A percentile compares a stretch with the other conserved stretches of the same genome.
Evolutionary conservation across 2,113 vertebrate species (phyloP).

Genomic region (Abramis brama): DNA sequence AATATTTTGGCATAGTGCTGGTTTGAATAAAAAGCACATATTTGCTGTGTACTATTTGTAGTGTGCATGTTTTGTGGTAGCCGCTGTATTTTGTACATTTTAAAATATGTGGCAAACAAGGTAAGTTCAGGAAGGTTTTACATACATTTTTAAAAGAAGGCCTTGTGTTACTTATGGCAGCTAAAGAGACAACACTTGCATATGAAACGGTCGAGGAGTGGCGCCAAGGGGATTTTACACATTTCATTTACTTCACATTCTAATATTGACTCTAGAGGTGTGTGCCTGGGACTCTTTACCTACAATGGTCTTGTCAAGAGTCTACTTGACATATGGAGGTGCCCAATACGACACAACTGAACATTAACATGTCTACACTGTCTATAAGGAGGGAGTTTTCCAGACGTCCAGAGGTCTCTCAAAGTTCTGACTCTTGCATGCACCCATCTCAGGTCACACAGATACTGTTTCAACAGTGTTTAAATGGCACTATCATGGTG

Average conservation of each 20-base stretch:
- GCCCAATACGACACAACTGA: not conserved
- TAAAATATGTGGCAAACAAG: constrained; percentile 71
- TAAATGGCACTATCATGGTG: too few relatives aligned
- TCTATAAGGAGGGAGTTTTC: constrained; percentile 7
- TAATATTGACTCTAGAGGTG: constrained; percentile 50
- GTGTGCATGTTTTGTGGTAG: constrained; percentile 56
- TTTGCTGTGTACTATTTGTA: constrained; percentile 75
- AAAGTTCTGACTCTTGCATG: constrained; percentile 13
- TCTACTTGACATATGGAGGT: not conserved
- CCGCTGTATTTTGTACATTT: constrained; percentile 36
- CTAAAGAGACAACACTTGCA: constrained; percentile 37
- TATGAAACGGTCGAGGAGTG: constrained; percentile 43
- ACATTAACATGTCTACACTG: constrained; percentile 27
- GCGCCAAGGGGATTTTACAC: constrained; percentile 54
- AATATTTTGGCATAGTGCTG: constrained; percentile 62
- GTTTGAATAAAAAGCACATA: constrained; percentile 68
- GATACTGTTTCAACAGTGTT: not conserved
- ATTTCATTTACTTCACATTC: constrained; percentile 53
- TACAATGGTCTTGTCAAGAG: constrained; percentile 20
- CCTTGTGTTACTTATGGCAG: constrained; percentile 56
- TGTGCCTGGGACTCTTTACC: constrained; percentile 36
- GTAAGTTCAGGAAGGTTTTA: constrained; percentile 51
- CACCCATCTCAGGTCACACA: not conserved
- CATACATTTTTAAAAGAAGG: constrained; percentile 62
- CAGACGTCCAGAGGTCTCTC: not conserved